phyloP scores from a whole-genome alignment of 2,888 invertebrate genomes.

The Yponomeuta sedellus region DNA sequence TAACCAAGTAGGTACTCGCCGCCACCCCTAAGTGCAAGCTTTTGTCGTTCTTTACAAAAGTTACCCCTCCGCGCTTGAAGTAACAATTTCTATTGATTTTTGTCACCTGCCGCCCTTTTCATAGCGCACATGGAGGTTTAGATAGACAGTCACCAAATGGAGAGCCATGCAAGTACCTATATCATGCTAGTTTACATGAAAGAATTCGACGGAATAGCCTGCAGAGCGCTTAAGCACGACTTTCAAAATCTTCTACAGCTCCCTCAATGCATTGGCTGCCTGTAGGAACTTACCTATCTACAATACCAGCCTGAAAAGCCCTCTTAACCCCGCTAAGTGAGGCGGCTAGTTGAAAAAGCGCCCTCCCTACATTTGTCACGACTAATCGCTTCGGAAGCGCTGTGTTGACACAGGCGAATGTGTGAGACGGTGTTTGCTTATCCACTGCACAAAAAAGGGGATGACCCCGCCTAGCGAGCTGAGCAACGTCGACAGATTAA shows the following conservation, averaged over 20 bases:
- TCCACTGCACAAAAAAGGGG: slow-evolving; percentile 25
- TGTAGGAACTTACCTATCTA: too few relatives aligned
- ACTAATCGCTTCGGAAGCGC: slow-evolving; percentile 15
- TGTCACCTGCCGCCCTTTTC: slow-evolving; percentile 8
- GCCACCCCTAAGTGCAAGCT: slow-evolving; percentile 7
- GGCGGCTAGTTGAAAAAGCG: neutral
- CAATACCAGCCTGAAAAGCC: slow-evolving; percentile 4
- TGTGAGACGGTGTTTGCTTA: slow-evolving; percentile 22
- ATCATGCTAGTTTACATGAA: too few relatives aligned
- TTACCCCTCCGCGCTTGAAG: slow-evolving; percentile 4
- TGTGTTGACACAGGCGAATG: slow-evolving; percentile 31
- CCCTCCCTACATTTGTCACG: slow-evolving; percentile 8
- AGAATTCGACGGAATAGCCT: too few relatives aligned
- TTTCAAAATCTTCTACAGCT: too few relatives aligned
- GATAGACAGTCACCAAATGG: too few relatives aligned
- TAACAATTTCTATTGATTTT: slow-evolving; percentile 11
- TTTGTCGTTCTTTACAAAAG: slow-evolving; percentile 10
- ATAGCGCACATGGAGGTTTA: neutral
- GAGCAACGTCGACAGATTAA: slow-evolving; percentile 17
- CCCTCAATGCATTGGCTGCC: too few relatives aligned
- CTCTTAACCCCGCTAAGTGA: neutral
- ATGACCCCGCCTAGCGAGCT: slow-evolving; percentile 20
- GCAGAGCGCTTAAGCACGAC: too few relatives aligned
- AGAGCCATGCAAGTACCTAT: too few relatives aligned
- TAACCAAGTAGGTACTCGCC: slow-evolving; percentile 25